phyloP scores from a whole-genome alignment of 2,888 invertebrate genomes.

The Marronus borbonicus region DNA sequence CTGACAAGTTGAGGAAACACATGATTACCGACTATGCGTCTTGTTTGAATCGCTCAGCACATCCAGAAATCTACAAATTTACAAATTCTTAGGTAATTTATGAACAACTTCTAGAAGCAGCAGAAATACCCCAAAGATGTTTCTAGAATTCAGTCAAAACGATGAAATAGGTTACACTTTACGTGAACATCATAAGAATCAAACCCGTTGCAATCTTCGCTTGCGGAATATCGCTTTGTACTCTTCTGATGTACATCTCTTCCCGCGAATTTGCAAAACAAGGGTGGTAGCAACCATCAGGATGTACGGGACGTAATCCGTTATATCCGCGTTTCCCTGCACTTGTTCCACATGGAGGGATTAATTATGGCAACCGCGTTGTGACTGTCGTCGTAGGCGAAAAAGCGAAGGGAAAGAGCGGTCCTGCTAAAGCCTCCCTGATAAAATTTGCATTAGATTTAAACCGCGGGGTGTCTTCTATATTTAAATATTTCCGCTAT shows the following conservation, averaged over 20 bases:
- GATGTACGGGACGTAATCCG: slow-evolving; percentile 34
- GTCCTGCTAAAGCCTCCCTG: slow-evolving; percentile 21
- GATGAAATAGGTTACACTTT: too few species aligned
- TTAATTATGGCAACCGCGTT: slow-evolving; percentile 32
- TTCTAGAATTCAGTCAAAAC: too few species aligned
- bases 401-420: neutral
- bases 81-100: too few species aligned
- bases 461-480: slow-evolving; percentile 47
- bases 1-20: neutral
- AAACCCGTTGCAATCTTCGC: too few species aligned
- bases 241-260: neutral
- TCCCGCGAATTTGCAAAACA: neutral
- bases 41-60: too few species aligned
- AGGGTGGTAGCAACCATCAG: slow-evolving; percentile 12
- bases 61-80: too few species aligned
- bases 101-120: too few species aligned
- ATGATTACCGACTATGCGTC: too few species aligned
- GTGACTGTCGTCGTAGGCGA: slow-evolving; percentile 7
- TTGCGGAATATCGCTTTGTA: neutral
- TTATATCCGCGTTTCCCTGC: slow-evolving; percentile 26
- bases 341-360: slow-evolving; percentile 40
- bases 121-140: too few species aligned
- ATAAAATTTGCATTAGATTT: slow-evolving; percentile 46
- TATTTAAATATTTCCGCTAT: slow-evolving; percentile 51
- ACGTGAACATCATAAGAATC: too few species aligned